These are phyloP conservation scores for Bagarius yarrelli DNA, from an alignment of 2,113 vertebrate genomes.

Conservation along the genomic window DNA sequence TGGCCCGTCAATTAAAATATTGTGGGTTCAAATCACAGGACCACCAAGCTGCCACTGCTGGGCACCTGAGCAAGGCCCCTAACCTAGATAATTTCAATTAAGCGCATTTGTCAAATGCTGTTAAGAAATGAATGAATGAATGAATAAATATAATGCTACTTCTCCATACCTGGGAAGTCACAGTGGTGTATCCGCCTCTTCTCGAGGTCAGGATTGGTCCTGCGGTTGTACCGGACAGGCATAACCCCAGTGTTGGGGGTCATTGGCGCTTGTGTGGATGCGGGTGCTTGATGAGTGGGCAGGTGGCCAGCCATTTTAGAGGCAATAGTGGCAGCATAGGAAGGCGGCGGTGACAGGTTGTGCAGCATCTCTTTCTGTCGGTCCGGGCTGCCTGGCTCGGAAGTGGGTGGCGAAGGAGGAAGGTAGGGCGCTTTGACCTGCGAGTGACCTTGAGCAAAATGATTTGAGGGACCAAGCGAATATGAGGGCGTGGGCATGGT, in stretches of 20 bases:
- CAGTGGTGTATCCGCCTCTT: slow-evolving; percentile 97
- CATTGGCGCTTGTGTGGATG: slow-evolving; percentile 56
- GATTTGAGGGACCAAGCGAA: slow-evolving; percentile 50
- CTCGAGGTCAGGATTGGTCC: slow-evolving; percentile 96
- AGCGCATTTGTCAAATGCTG: too few species aligned
- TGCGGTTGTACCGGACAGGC: slow-evolving; percentile 89
- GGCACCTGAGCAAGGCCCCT: too few species aligned
- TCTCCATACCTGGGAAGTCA: slow-evolving; percentile 85
- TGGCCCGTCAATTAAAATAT: too few species aligned
- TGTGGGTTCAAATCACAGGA: too few species aligned
- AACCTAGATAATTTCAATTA: too few species aligned
- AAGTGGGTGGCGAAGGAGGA: slow-evolving; percentile 93
- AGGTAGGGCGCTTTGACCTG: slow-evolving; percentile 84
- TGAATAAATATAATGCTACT: neutral
- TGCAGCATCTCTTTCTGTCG: slow-evolving; percentile 93
- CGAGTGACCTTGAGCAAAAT: slow-evolving; percentile 59
- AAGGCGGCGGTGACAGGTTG: slow-evolving; percentile 92
- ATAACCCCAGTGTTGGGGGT: slow-evolving; percentile 67
- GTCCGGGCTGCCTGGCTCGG: slow-evolving; percentile 94
- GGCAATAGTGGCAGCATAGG: slow-evolving; percentile 93
- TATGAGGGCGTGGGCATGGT: slow-evolving; percentile 76
- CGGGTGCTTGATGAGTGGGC: slow-evolving; percentile 71
- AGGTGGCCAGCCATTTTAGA: slow-evolving; percentile 87
- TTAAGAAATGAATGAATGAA: neutral
- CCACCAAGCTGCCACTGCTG: too few species aligned